Evolutionary conservation across 2,888 invertebrate genomes (phyloP).

Genomic region (Pegoplata infirma): DNA sequence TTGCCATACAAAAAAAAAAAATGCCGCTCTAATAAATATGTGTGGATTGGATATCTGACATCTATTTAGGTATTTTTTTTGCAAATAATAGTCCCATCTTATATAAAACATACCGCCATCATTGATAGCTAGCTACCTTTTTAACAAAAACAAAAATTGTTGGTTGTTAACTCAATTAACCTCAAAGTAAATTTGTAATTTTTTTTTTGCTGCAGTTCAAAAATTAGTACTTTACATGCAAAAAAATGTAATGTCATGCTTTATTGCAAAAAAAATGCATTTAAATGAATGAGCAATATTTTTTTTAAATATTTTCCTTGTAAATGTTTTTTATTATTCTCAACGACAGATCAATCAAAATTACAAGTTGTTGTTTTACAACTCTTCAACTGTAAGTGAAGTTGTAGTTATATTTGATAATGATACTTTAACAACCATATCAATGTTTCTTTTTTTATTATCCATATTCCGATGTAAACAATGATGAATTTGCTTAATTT

Average conservation of each 20-base stretch:
- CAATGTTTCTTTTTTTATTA: neutral
- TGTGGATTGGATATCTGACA: no score
- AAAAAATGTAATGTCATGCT: conserved; percentile 46
- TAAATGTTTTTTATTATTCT: neutral
- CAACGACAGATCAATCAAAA: neutral
- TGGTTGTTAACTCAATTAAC: conserved; percentile 30
- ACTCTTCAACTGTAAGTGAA: neutral
- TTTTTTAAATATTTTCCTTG: neutral
- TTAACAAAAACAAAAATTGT: no score
- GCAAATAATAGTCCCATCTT: no score
- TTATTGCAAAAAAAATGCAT: conserved; percentile 9
- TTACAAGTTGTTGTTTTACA: neutral
- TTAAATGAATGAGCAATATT: conserved; percentile 35
- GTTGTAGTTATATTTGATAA: conserved; percentile 38
- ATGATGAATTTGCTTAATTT: conserved; percentile 1
- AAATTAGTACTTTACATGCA: conserved; percentile 47
- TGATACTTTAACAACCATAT: conserved; percentile 17
- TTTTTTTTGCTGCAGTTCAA: conserved; percentile 1
- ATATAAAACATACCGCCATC: no score
- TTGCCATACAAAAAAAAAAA: no score
- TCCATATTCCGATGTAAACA: neutral
- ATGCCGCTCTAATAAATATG: no score
- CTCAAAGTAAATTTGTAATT: conserved; percentile 17
- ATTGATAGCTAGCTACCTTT: no score
- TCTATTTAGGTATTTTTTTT: no score